Evolutionary conservation across 2,888 invertebrate genomes (phyloP), one percentile per base, ranked within the genome.

Genomic region (Nasonovia ribisnigri): DNA sequence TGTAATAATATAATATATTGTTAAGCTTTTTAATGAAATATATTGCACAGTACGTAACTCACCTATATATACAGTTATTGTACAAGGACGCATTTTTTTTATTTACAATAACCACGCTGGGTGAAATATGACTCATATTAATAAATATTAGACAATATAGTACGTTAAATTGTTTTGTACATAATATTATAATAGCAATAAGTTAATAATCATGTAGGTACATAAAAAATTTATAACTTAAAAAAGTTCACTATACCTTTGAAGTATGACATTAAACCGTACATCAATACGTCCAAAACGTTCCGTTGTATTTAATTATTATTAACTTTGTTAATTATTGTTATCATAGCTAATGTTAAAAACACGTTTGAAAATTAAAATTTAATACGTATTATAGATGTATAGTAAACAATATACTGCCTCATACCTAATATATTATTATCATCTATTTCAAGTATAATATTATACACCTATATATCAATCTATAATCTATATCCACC

Each of bases 121-220:
- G 16, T 57, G 43, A 89, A 57, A 89, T 43, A 57, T 89, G 88
- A 89, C 54, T 89, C 88, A 89, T 43, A 16, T 89, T 42, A 57
- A 42, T 42, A 54, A 89, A 89, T 42, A 26, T 54, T 89, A n/a
- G 24, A n/a, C 29, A 24, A 57, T 57, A 20, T 5, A 42, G 16
- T 54, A 43, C 6, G 10, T 16, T 42, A 29, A 57, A 57, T 57
- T 57, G 54, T 43, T 43, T 16, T 57, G 43, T 57, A 57, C 42
- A 36, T 57, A 57, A 42, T 54, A 88, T 86, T n/a, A 67, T n/a
- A 67, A 3, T n/a, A n/a, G n/a, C n/a, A 67, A 67, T 67, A 67
- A 67, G 13, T 67, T 67, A 67, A 67, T 20, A 36, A 77, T 16
- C n/a, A 77, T 36, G 77, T 42, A 36, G 6, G 16, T 67, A 77